phyloP scores from a whole-genome alignment of 1,140 invertebrate genomes.

The Drosophila trapezifrons region DNA sequence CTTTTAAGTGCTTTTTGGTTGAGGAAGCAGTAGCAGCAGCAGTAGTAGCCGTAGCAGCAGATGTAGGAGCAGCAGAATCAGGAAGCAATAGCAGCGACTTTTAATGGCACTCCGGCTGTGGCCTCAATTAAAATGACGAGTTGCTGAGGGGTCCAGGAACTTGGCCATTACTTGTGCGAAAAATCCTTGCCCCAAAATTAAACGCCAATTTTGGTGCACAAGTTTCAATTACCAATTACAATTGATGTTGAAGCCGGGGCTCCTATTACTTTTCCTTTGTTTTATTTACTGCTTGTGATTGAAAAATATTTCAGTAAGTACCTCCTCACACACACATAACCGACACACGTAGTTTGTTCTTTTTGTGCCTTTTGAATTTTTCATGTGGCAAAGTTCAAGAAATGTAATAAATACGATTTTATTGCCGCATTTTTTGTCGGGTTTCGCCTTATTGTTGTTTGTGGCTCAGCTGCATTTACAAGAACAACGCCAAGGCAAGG shows the following conservation, averaged over 20 bases:
- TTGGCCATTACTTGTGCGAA: constrained; percentile 3
- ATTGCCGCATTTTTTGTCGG: constrained; percentile 62
- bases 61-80: neutral
- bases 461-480: constrained; percentile 51
- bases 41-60: constrained; percentile 2
- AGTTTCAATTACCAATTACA: constrained; percentile 56
- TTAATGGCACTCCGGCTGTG: constrained; percentile 65
- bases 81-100: constrained; percentile 57
- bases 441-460: constrained; percentile 46
- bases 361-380: constrained; percentile 52
- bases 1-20: constrained; percentile 76
- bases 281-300: constrained; percentile 49
- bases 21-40: constrained; percentile 41
- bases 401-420: constrained; percentile 75
- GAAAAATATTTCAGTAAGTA: constrained; percentile 46
- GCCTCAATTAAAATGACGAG: constrained; percentile 59
- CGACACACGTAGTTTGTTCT: neutral
- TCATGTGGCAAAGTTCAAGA: constrained; percentile 64
- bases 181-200: constrained; percentile 20
- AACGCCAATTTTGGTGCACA: constrained; percentile 48
- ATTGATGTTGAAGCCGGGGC: constrained; percentile 19
- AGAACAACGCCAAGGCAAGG: constrained; percentile 28
- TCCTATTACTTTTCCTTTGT: constrained; percentile 31
- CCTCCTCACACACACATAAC: neutral
- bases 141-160: constrained; percentile 10